Evolutionary conservation across 2,797 vertebrate species (phyloP).

Genomic region (Ctenosaura bakeri): DNA sequence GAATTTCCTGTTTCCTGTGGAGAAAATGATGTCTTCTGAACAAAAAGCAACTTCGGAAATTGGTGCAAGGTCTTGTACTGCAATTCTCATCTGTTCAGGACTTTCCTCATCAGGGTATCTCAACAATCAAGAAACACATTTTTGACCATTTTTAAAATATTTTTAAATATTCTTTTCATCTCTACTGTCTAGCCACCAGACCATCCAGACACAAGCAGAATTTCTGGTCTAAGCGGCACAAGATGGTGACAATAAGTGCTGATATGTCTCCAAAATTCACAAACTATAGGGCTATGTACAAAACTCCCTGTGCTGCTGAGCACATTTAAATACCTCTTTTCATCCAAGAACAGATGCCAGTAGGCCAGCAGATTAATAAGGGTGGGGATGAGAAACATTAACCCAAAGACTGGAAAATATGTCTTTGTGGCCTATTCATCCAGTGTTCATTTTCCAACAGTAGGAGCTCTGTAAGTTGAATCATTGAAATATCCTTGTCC

Average conservation of each 20-base stretch:
- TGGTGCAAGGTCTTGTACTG: too few relatives aligned
- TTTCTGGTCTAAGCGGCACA: background rate
- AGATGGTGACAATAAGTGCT: background rate
- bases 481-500: background rate
- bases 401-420: background rate
- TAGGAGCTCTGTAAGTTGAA: background rate
- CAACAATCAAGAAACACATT: too few relatives aligned
- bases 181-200: too few relatives aligned
- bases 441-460: constrained; percentile 1
- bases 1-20: too few relatives aligned
- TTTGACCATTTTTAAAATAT: too few relatives aligned
- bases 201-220: background rate
- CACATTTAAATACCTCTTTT: background rate
- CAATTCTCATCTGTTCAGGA: too few relatives aligned
- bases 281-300: background rate
- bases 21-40: too few relatives aligned
- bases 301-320: background rate
- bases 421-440: background rate
- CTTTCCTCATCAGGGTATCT: too few relatives aligned
- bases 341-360: background rate
- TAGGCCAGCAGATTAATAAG: background rate
- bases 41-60: too few relatives aligned
- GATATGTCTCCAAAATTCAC: background rate
- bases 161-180: too few relatives aligned
- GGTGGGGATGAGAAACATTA: background rate